Evolutionary conservation across 2,797 vertebrate genomes (phyloP).

Genomic region (Clarias platycephalus): DNA sequence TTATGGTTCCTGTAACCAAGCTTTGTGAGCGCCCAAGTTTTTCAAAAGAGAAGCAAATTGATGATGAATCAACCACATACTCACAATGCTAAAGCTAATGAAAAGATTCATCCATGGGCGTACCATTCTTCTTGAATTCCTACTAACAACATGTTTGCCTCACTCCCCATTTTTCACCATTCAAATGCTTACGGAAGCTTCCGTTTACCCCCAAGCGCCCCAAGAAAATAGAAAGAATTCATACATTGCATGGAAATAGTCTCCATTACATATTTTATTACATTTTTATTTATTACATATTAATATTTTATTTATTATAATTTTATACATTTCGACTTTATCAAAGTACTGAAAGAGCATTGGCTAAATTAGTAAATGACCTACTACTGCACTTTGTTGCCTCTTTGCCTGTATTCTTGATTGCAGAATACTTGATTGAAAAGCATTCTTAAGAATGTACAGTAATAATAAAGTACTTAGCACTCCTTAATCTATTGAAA

Average conservation of each 20-base stretch:
- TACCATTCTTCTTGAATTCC: neutral
- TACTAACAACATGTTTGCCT: neutral
- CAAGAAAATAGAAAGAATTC: neutral
- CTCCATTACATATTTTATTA: neutral
- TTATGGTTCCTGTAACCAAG: neutral
- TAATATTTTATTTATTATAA: no score
- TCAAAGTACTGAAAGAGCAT: neutral
- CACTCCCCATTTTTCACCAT: neutral
- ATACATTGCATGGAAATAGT: neutral
- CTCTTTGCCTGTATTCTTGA: neutral
- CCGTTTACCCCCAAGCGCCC: neutral
- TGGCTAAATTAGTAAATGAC: neutral
- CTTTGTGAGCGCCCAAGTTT: no score
- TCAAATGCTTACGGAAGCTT: neutral
- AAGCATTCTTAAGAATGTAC: neutral
- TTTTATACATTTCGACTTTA: neutral
- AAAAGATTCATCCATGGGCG: no score
- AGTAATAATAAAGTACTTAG: neutral
- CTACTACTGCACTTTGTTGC: neutral
- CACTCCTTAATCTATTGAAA: neutral
- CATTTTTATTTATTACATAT: no score
- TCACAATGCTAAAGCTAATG: neutral
- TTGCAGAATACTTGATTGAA: neutral
- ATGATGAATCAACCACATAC: neutral
- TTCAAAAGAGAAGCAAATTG: neutral